Conservation (phyloP, 1,140 invertebrate genomes). For the Spodoptera frugiperda region DNA sequence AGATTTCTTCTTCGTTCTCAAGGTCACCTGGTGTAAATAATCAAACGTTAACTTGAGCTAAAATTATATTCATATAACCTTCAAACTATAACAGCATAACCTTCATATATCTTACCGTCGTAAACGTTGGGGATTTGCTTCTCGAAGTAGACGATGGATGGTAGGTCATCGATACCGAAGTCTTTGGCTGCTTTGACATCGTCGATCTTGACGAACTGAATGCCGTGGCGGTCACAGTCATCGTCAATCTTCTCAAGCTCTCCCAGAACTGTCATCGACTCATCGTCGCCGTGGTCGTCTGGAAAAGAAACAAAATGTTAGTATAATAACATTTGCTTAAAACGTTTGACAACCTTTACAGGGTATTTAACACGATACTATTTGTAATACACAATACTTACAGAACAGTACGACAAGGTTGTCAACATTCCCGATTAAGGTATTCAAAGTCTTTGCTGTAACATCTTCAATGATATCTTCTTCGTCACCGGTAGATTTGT, state of each 20-base stretch:
- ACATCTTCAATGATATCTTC: constrained; percentile 98
- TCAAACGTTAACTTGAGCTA: constrained; percentile 28
- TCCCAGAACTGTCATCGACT: constrained; percentile 93
- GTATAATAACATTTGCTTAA: no score
- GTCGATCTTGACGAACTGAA: constrained; percentile 97
- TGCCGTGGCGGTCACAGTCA: constrained; percentile 96
- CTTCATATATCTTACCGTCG: constrained; percentile 88
- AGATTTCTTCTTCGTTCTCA: constrained; percentile 95
- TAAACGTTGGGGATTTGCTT: constrained; percentile 97
- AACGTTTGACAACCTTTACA: no score
- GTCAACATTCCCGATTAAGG: constrained; percentile 95
- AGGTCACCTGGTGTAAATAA: constrained; percentile 90
- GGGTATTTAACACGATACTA: background rate
- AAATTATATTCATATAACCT: constrained; percentile 37
- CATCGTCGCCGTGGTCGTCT: constrained; percentile 95
- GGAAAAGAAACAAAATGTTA: constrained; percentile 51
- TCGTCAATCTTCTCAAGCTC: constrained; percentile 97
- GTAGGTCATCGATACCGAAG: constrained; percentile 94
- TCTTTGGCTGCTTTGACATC: constrained; percentile 93
- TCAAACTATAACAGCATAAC: background rate
- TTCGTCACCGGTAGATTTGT: constrained; percentile 96
- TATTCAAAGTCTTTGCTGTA: constrained; percentile 94
- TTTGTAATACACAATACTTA: constrained; percentile 87
- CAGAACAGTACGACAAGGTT: constrained; percentile 97
- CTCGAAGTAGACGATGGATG: constrained; percentile 96